Evolutionary conservation across 2,888 invertebrate genomes (phyloP).

Genomic region (Eudemis profundana): DNA sequence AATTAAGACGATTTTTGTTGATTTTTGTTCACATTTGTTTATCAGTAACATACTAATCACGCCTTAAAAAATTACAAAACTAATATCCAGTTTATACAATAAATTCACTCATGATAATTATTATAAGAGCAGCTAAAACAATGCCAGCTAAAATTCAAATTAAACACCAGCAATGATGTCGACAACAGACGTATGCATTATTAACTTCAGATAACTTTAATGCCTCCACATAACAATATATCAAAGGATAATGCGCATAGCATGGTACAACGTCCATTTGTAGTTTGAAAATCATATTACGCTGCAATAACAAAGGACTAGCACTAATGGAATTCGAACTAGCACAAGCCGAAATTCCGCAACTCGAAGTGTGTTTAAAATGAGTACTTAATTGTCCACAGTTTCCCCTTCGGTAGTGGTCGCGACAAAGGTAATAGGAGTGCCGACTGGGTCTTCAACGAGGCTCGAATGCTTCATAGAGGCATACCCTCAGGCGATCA

Average conservation of each 20-base stretch:
- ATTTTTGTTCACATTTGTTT: no score
- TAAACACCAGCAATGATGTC: background rate
- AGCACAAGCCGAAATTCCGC: conserved; percentile 10
- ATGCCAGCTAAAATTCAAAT: background rate
- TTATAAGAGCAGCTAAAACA: no score
- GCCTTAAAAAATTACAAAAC: no score
- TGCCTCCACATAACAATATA: background rate
- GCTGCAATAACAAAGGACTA: conserved; percentile 29
- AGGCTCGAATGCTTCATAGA: conserved; percentile 88
- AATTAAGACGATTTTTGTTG: no score
- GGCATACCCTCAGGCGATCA: conserved; percentile 88
- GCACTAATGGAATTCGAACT: conserved; percentile 32
- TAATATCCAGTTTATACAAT: no score
- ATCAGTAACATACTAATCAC: no score
- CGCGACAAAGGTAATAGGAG: conserved; percentile 87
- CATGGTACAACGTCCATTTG: conserved; percentile 21
- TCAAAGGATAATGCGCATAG: conserved; percentile 3
- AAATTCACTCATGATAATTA: no score
- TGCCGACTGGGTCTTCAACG: conserved; percentile 86
- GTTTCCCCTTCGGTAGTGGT: conserved; percentile 88
- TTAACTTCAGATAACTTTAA: background rate
- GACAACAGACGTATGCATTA: background rate
- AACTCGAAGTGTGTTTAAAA: conserved; percentile 36
- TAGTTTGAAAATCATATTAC: conserved; percentile 30
- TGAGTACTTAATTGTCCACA: conserved; percentile 63